A percentile compares a stretch with the other conserved stretches of the same genome.
These are phyloP conservation scores for Semicossyphus pulcher DNA, from an alignment of 2,113 vertebrate species.

Conservation along the genomic window DNA sequence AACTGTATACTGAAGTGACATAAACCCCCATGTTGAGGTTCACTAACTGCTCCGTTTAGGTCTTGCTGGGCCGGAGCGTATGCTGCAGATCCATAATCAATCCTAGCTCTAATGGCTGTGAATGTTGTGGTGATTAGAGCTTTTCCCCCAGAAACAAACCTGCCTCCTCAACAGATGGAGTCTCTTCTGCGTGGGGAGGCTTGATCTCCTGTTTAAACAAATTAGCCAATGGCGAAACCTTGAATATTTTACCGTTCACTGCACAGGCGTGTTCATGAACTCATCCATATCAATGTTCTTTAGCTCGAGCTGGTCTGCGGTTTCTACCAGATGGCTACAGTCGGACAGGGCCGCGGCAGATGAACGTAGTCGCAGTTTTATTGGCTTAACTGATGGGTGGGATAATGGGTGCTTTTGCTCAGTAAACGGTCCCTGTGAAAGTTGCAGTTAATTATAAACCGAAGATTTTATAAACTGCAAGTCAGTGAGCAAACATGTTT, in stretches of 20 bases:
- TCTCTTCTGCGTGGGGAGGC: conserved; percentile 29
- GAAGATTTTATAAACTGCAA: conserved; percentile 10
- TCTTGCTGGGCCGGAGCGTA: neutral
- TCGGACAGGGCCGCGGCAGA: conserved; percentile 33
- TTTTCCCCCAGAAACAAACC: conserved; percentile 35
- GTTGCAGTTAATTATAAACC: conserved; percentile 5
- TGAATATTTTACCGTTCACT: conserved; percentile 63
- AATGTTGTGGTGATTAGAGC: conserved; percentile 59
- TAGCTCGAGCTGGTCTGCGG: conserved; percentile 12
- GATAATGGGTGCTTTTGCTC: conserved; percentile 37
- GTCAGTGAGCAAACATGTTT: conserved; percentile 17
- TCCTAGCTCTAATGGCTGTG: conserved; percentile 53
- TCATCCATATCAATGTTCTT: conserved; percentile 72
- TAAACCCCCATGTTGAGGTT: neutral
- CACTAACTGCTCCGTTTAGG: conserved; percentile 28
- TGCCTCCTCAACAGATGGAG: conserved; percentile 64
- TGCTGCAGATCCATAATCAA: conserved; percentile 50
- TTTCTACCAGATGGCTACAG: conserved; percentile 71
- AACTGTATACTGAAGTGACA: neutral
- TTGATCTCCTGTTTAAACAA: conserved; percentile 75
- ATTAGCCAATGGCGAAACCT: conserved; percentile 63
- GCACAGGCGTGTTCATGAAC: conserved; percentile 66
- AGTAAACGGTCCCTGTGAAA: conserved; percentile 25
- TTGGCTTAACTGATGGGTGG: conserved; percentile 43
- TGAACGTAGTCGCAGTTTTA: conserved; percentile 33